phyloP scores from a whole-genome alignment of 92 coral and sea anemone genomes.

The Plumapathes pennacea region DNA sequence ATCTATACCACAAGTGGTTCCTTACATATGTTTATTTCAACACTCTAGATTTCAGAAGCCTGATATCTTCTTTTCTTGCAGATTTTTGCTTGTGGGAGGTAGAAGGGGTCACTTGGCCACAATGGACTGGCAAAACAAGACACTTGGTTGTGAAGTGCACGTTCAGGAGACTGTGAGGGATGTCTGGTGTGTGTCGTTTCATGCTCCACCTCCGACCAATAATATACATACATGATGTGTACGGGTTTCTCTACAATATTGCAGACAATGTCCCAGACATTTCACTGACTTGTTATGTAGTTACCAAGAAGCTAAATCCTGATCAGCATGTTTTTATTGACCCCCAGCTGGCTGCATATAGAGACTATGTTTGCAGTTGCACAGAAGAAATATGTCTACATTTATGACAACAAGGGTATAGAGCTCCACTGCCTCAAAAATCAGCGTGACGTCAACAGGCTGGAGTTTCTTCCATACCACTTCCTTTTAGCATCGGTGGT shows the following conservation, averaged over 20 bases:
- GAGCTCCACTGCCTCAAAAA: constrained; percentile 91
- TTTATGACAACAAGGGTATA: constrained; percentile 90
- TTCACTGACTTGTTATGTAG: no score
- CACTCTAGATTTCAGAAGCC: not conserved
- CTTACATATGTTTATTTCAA: no score
- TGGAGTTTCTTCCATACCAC: constrained; percentile 96
- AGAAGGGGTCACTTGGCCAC: constrained; percentile 88
- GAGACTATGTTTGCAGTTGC: constrained; percentile 99
- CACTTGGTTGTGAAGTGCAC: constrained; percentile 90
- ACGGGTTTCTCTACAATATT: no score
- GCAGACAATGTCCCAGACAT: no score
- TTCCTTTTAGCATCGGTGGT: constrained; percentile 95
- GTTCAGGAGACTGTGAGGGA: constrained; percentile 94
- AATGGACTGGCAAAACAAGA: constrained; percentile 88
- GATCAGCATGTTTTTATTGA: no score
- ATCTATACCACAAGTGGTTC: no score
- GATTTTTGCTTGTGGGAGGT: constrained; percentile 83
- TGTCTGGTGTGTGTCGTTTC: constrained; percentile 85
- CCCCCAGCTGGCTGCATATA: constrained; percentile 86
- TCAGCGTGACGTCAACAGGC: constrained; percentile 75
- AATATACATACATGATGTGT: no score
- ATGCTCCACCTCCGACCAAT: no score
- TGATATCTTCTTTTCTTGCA: no score
- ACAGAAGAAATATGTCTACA: constrained; percentile 88
- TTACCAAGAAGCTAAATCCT: no score